Conservation (phyloP, 2,797 vertebrate species). For the Menidia menidia region DNA sequence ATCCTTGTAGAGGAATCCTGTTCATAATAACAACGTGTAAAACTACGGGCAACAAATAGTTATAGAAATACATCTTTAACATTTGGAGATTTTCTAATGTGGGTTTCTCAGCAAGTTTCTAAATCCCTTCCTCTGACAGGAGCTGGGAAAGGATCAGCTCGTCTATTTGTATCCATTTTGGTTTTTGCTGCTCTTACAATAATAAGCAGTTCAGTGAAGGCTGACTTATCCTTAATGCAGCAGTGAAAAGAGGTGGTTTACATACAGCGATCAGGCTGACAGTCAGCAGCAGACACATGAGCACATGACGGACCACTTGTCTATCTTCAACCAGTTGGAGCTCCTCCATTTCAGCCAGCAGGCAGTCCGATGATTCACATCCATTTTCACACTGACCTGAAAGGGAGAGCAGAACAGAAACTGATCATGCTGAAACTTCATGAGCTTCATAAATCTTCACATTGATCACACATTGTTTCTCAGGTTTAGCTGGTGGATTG, state of each 20-base stretch:
- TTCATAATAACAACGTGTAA: neutral
- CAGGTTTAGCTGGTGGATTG: neutral
- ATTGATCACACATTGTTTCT: neutral
- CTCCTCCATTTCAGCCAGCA: conserved; percentile 89
- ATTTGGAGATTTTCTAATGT: conserved; percentile 63
- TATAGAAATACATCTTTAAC: conserved; percentile 79
- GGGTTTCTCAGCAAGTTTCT: neutral
- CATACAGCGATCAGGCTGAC: conserved; percentile 40
- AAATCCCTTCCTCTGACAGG: conserved; percentile 9
- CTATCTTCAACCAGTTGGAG: conserved; percentile 84
- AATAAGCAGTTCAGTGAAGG: conserved; percentile 33
- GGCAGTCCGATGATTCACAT: conserved; percentile 87
- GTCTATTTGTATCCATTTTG: conserved; percentile 31
- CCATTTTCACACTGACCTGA: conserved; percentile 84
- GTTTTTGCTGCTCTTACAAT: conserved; percentile 33
- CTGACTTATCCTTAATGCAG: conserved; percentile 18
- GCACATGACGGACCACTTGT: conserved; percentile 88
- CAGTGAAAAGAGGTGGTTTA: conserved; percentile 26
- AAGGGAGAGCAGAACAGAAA: conserved; percentile 48
- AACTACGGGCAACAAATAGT: neutral
- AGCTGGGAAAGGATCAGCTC: conserved; percentile 32
- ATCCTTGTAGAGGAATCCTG: fast-evolving
- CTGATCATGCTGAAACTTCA: neutral
- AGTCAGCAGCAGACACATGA: conserved; percentile 36
- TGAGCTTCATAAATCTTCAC: neutral